Base-by-base conservation (phyloP, 2,113 vertebrate species). In the Zosterops lateralis region DNA sequence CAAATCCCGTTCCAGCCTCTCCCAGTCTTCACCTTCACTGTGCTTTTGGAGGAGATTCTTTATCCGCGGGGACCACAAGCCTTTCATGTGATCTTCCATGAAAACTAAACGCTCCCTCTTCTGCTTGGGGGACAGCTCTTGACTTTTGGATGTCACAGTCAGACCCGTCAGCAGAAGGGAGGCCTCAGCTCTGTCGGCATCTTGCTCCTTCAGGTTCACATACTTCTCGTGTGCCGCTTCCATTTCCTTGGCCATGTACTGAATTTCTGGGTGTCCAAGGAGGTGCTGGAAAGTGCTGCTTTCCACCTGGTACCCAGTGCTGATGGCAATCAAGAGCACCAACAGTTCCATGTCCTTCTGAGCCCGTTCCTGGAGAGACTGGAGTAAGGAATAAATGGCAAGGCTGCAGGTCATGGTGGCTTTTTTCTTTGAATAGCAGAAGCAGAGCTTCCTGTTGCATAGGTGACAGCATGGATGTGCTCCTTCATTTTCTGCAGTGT, bases 161-260 rank as follows among this genome's bases (percentile, higher is more conserved):
- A 98, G 86, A 36, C 93, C 92, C 4, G 1, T 90, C 87, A 97
- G 74, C 32, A 97, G 24, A 26, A 97, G 78, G 67, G 92, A 97
- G 56, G 96, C 97, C 64, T 97, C 90, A 32, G 96, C 97, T 72
- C 89, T 96, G 50, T 45, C 68, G 2, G 5, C 42, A n/a, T 77
- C 90, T 42, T 92, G 90, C 25, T 76, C 91, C 89, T 94, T 97
- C 75, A 98, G 95, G 4, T 24, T 62, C 65, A 93, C n/a, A 8
- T 97, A 97, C 47, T 95, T 84, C 10, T 71, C 22, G 10, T 95
- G 74, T 7, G 61, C 74, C 4, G 0, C n/a, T 67, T 95, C 66
- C 70, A 97, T 70, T 87, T 97, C 60, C 3, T 80, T 20, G 31
- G 94, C 12, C 65, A 98, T 50, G 51, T 94, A 97, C 21, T 72